Evolutionary conservation across 2,888 invertebrate genomes (phyloP).

Genomic region (Andrena praecox): DNA sequence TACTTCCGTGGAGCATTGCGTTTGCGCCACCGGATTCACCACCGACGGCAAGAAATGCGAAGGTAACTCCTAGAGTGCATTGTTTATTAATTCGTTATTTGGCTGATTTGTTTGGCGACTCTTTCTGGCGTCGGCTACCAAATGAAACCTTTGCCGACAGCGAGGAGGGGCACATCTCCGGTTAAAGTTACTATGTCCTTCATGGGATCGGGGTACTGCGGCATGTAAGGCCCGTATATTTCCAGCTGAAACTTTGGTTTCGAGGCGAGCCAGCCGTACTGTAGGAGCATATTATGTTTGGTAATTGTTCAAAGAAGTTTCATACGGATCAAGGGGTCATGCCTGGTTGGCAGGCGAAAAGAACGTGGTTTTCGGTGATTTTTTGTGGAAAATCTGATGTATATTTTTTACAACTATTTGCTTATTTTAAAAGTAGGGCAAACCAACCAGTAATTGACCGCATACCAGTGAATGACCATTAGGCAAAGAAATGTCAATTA

Average conservation of each 20-base stretch:
- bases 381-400: too few species aligned
- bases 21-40: constrained; percentile 88
- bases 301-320: not conserved
- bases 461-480: too few species aligned
- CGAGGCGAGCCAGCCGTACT: constrained; percentile 78
- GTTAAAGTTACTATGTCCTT: constrained; percentile 64
- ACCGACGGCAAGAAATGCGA: constrained; percentile 86
- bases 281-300: not conserved
- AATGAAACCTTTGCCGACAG: constrained; percentile 73
- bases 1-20: constrained; percentile 86
- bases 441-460: too few species aligned
- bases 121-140: constrained; percentile 39
- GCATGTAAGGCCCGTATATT: constrained; percentile 71
- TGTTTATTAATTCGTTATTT: not conserved
- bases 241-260: constrained; percentile 78
- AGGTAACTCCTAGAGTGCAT: constrained; percentile 83
- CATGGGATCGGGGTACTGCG: constrained; percentile 73
- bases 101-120: not conserved
- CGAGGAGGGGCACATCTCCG: constrained; percentile 73
- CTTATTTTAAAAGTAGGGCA: too few species aligned
- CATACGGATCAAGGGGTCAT: too few species aligned
- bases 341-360: too few species aligned
- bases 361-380: too few species aligned
- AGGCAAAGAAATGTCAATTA: too few species aligned
- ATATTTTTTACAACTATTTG: too few species aligned